These are phyloP conservation scores for Drosophila willistoni DNA, from an alignment of 1,140 invertebrate species.

Conservation along the genomic window DNA sequence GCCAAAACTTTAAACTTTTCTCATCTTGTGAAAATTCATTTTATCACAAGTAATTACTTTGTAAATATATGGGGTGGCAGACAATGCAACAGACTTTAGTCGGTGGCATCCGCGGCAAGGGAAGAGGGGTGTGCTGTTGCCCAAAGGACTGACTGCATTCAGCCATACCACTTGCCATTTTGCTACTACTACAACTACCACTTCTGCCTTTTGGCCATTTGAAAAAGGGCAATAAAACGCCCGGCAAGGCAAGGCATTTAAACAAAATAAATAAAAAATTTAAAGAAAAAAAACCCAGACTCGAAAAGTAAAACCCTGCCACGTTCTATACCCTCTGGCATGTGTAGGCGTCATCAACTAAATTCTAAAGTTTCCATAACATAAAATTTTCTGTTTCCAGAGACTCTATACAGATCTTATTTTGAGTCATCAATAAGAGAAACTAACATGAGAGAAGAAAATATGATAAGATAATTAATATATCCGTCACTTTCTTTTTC, in stretches of 20 bases:
- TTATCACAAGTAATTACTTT: conserved; percentile 82
- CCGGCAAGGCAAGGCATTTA: conserved; percentile 13
- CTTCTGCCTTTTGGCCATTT: conserved; percentile 47
- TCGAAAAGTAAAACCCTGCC: background rate
- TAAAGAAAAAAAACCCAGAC: background rate
- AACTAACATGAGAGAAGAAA: no score
- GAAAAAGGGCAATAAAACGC: conserved; percentile 53
- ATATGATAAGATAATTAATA: no score
- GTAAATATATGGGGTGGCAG: conserved; percentile 70
- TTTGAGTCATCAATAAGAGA: no score
- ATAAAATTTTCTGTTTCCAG: no score
- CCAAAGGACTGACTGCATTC: conserved; percentile 13
- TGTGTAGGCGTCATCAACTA: no score
- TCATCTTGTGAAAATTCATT: conserved; percentile 79
- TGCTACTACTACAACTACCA: background rate
- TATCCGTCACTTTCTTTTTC: no score
- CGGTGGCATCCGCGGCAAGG: background rate
- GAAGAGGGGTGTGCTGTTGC: background rate
- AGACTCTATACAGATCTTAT: no score
- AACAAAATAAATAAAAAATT: background rate
- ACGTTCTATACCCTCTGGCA: background rate
- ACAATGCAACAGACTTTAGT: conserved; percentile 49
- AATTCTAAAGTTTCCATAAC: no score
- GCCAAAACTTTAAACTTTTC: conserved; percentile 78
- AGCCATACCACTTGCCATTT: background rate